Percentiles rank a stretch among this genome's conserved stretches.
Conservation (phyloP, 2,113 vertebrate species). For the Cheilinus undulatus region DNA sequence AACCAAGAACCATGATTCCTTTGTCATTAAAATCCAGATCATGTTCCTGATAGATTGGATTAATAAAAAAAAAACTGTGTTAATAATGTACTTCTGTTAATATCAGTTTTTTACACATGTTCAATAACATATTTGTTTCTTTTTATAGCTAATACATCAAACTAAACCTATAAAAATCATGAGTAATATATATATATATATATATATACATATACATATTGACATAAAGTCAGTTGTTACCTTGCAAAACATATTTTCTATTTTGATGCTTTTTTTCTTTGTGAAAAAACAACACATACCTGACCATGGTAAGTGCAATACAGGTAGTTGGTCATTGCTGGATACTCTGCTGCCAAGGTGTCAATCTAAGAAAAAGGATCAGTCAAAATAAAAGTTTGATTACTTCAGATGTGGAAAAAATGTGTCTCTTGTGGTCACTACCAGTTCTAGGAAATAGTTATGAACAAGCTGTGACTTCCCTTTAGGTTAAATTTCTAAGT, state of each 20-base stretch:
- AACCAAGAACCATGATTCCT: constrained; percentile 94
- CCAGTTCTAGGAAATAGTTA: not conserved
- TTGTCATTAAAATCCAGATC: constrained; percentile 92
- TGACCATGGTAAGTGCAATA: constrained; percentile 94
- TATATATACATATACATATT: too few species aligned
- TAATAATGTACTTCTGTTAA: not conserved
- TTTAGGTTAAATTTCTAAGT: too few species aligned
- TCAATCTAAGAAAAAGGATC: constrained; percentile 86
- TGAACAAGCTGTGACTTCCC: too few species aligned
- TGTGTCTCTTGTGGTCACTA: not conserved
- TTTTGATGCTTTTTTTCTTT: not conserved
- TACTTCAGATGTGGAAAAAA: not conserved
- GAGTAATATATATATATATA: too few species aligned
- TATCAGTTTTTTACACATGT: not conserved
- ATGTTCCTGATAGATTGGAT: constrained; percentile 86
- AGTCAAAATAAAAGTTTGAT: not conserved
- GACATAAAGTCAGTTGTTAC: too few species aligned
- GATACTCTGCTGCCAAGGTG: constrained; percentile 94
- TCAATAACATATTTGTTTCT: too few species aligned
- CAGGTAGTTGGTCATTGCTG: constrained; percentile 94
- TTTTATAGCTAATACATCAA: not conserved
- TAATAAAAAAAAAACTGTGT: constrained; percentile 1
- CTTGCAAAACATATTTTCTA: too few species aligned
- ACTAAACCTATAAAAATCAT: too few species aligned
- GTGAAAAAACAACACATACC: constrained; percentile 79